These are phyloP conservation scores for Idris sp. DNA, from an alignment of 1,140 invertebrate genomes.

Conservation along the genomic window DNA sequence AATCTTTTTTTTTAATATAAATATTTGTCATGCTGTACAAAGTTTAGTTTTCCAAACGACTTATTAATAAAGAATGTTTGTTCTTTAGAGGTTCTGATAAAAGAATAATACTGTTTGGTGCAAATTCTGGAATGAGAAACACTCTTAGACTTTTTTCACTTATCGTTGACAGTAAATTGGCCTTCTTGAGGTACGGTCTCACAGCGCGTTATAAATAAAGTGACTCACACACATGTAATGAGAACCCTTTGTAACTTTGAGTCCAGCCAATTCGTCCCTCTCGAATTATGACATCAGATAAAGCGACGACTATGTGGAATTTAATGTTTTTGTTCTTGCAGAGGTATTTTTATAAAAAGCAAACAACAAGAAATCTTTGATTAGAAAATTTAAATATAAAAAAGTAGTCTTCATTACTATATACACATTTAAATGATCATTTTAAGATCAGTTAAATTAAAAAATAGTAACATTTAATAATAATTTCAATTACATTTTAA, in stretches of 20 bases:
- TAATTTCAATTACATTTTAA: no score
- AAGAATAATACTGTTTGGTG: slow-evolving; percentile 32
- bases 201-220: slow-evolving; percentile 57
- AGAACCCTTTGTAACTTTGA: slow-evolving; percentile 54
- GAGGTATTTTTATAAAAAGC: no score
- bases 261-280: slow-evolving; percentile 53
- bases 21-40: no score
- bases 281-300: slow-evolving; percentile 57
- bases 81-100: slow-evolving; percentile 20
- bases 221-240: slow-evolving; percentile 50
- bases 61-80: slow-evolving; percentile 7
- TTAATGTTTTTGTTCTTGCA: slow-evolving; percentile 30
- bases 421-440: no score
- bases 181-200: slow-evolving; percentile 48
- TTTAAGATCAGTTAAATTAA: no score
- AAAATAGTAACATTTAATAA: no score
- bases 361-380: no score
- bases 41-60: no score
- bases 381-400: no score
- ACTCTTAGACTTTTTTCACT: slow-evolving; percentile 37
- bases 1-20: no score
- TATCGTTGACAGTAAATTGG: slow-evolving; percentile 46
- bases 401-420: no score
- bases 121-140: slow-evolving; percentile 27
- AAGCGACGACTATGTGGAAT: slow-evolving; percentile 31